Base-by-base conservation (phyloP, 1,140 invertebrate genomes). In the Archivesica marissinica region DNA sequence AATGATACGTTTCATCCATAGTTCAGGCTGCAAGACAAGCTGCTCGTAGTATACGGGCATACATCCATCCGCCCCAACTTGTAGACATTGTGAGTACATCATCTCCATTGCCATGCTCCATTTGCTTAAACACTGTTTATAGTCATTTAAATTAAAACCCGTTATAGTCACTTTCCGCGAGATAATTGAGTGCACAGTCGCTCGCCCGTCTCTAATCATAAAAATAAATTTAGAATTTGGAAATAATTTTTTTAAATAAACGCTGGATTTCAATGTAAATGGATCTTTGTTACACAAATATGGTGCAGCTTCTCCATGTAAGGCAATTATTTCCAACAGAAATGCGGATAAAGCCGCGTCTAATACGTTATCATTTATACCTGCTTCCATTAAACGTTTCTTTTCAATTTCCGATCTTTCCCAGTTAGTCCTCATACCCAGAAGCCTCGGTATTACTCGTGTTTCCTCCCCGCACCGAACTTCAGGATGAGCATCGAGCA, bases 251-350 rank as follows among this genome's bases (percentile, higher is more conserved):
- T 92, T 99, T 15, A 94, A 85, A 84, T 92, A 99, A 95, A 70
- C 97, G 47, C 96, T 93, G 88, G 96, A 96, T 77, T 97, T 96
- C 89, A 98, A 97, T 94, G 98, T 98, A 95, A 99, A 99, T 23
- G 99, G 99, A 95, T 99, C 99, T 94, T 99, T 99, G 95, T 99
- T 99, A 95, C 99, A 99, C 72, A 99, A 96, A 35, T 97, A 94
- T 35, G 90, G 90, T 0, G 99, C 98, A 17, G 98, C 97, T 89
- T 98, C 97, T 35, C 99, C 99, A 94, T 99, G 95, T 68, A 92
- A 89, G 13, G 92, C 92, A 47, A 94, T 90, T 33, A 95, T 93
- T 95, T 99, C 98, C 78, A 99, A 94, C 90, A 99, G 99, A 94
- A 99, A 99, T 23, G 98, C 96, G 1, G 98, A 97, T 87, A 99